phyloP scores from a whole-genome alignment of 2,888 invertebrate genomes.

The Rhingia rostrata region DNA sequence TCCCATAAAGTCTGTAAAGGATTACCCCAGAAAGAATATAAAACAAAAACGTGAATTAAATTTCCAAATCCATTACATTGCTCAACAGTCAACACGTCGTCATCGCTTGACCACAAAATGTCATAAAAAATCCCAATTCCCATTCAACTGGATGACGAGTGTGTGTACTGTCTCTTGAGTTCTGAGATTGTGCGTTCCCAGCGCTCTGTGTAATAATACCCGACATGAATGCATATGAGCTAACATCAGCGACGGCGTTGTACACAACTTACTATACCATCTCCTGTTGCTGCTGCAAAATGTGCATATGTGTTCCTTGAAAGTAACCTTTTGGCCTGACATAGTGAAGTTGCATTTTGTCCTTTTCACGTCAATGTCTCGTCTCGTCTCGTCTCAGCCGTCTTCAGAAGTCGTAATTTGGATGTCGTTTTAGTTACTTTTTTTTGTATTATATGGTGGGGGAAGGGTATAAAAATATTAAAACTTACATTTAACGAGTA shows the following conservation, averaged over 20 bases:
- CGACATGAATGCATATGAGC: slow-evolving; percentile 49
- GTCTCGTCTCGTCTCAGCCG: neutral
- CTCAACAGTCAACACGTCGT: slow-evolving; percentile 42
- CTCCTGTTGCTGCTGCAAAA: slow-evolving; percentile 1
- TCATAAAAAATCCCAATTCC: slow-evolving; percentile 57
- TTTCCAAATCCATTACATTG: slow-evolving; percentile 43
- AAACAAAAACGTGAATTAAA: slow-evolving; percentile 20
- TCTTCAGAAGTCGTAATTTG: slow-evolving; percentile 18
- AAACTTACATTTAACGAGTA: slow-evolving; percentile 49
- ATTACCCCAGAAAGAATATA: neutral
- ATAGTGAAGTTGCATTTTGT: slow-evolving; percentile 54
- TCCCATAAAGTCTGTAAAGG: slow-evolving; percentile 25
- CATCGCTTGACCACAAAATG: slow-evolving; percentile 55
- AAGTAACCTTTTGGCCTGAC: slow-evolving; percentile 58
- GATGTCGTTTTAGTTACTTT: slow-evolving; percentile 7
- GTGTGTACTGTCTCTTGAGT: neutral
- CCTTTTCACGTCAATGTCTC: slow-evolving; percentile 39
- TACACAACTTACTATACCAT: neutral
- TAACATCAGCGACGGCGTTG: neutral
- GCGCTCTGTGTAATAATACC: slow-evolving; percentile 23
- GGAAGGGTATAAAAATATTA: slow-evolving; percentile 44
- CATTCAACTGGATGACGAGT: slow-evolving; percentile 57
- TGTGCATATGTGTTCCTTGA: slow-evolving; percentile 25
- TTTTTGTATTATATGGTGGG: neutral
- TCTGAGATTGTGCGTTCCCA: slow-evolving; percentile 37